These are phyloP conservation scores for Hipposideros armiger DNA, from an alignment of 2,113 vertebrate genomes.

Conservation along the genomic window DNA sequence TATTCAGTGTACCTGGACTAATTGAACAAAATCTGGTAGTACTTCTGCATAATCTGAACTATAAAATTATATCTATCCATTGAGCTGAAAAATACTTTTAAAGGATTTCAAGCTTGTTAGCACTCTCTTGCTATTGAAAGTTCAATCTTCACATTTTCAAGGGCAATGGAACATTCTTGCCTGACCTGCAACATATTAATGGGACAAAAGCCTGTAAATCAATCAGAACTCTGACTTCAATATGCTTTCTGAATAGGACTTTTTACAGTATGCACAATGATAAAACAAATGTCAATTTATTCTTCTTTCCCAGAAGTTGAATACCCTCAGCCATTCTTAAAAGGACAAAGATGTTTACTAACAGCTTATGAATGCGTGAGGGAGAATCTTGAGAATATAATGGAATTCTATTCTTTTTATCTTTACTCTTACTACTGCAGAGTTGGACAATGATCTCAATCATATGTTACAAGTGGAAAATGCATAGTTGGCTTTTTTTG, in stretches of 20 bases:
- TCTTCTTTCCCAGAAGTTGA: slow-evolving; percentile 80
- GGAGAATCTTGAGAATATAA: slow-evolving; percentile 63
- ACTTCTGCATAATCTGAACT: slow-evolving; percentile 10
- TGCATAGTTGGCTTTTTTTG: slow-evolving; percentile 56
- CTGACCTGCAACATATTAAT: slow-evolving; percentile 77
- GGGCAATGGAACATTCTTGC: slow-evolving; percentile 63
- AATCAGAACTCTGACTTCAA: slow-evolving; percentile 73
- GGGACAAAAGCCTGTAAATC: slow-evolving; percentile 76
- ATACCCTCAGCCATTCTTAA: slow-evolving; percentile 79
- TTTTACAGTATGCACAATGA: slow-evolving; percentile 75
- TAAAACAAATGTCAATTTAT: slow-evolving; percentile 83
- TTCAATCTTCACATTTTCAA: slow-evolving; percentile 60
- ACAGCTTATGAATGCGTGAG: slow-evolving; percentile 83
- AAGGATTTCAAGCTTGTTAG: slow-evolving; percentile 59
- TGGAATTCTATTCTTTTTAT: slow-evolving; percentile 57
- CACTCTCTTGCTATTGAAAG: slow-evolving; percentile 53
- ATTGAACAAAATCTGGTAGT: slow-evolving; percentile 52
- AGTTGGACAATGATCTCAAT: slow-evolving; percentile 36
- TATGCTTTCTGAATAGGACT: slow-evolving; percentile 78
- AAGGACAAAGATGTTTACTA: slow-evolving; percentile 84
- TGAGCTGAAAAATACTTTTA: slow-evolving; percentile 71
- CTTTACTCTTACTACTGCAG: slow-evolving; percentile 49
- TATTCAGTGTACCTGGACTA: slow-evolving; percentile 48
- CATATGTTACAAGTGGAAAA: slow-evolving; percentile 65
- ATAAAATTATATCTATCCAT: slow-evolving; percentile 63